These are phyloP conservation scores for Drosophila recens DNA, from an alignment of 2,888 invertebrate genomes.

Conservation along the genomic window DNA sequence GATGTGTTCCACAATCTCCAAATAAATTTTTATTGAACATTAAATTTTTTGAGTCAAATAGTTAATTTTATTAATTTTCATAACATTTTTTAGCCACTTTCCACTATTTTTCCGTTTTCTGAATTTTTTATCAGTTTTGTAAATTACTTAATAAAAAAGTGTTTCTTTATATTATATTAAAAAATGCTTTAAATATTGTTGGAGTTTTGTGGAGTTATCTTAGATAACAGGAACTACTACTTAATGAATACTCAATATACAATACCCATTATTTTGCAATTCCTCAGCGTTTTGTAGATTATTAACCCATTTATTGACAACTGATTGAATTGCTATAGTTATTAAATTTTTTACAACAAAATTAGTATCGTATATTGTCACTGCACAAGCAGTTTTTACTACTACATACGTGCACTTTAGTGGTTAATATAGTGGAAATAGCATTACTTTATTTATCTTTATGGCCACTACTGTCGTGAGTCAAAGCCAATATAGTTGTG, in stretches of 20 bases:
- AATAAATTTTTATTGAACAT: no score
- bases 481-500: constrained; percentile 26
- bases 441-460: constrained; percentile 45
- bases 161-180: no score
- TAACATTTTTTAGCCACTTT: no score
- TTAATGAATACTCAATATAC: background rate
- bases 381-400: constrained; percentile 29
- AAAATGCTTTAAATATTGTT: background rate
- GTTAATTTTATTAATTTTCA: no score
- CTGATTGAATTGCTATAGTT: constrained; percentile 30
- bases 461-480: constrained; percentile 35
- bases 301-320: constrained; percentile 23
- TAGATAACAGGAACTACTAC: background rate
- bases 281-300: background rate
- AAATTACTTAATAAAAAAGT: background rate
- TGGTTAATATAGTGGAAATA: constrained; percentile 23
- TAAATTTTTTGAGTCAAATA: no score
- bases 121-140: background rate
- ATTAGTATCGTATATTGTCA: constrained; percentile 29
- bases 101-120: no score
- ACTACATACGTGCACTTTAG: background rate
- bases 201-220: background rate
- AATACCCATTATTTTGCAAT: no score
- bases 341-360: constrained; percentile 21
- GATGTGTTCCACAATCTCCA: no score